These are phyloP conservation scores for Xiphydria camelus DNA, from an alignment of 2,888 invertebrate species.

Conservation along the genomic window DNA sequence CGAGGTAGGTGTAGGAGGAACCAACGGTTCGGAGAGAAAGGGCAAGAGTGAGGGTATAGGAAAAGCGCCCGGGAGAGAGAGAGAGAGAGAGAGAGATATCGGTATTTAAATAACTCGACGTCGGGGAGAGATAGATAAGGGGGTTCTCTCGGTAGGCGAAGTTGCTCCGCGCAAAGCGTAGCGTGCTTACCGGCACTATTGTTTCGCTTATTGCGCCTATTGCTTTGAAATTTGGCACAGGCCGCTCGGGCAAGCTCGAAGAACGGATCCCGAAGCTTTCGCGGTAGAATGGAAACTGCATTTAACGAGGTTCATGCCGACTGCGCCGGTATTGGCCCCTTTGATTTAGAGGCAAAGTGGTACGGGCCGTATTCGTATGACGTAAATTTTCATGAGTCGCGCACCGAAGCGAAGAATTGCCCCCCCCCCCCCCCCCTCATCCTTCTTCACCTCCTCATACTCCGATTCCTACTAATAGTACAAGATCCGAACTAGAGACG, in stretches of 20 bases:
- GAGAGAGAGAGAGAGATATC: no score
- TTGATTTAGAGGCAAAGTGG: slow-evolving; percentile 32
- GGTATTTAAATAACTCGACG: slow-evolving; percentile 42
- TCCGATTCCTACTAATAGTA: no score
- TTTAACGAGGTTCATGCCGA: slow-evolving; percentile 25
- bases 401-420: not conserved
- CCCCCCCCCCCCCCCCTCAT: not conserved
- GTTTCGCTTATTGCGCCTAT: slow-evolving; percentile 42
- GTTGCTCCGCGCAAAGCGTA: slow-evolving; percentile 32
- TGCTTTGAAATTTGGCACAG: slow-evolving; percentile 36
- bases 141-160: slow-evolving; percentile 27
- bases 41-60: slow-evolving; percentile 4
- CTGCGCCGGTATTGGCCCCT: slow-evolving; percentile 18
- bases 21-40: slow-evolving; percentile 21
- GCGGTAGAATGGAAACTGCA: slow-evolving; percentile 19
- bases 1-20: no score
- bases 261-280: not conserved
- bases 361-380: slow-evolving; percentile 6
- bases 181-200: slow-evolving; percentile 38
- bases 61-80: not conserved
- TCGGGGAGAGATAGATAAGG: slow-evolving; percentile 34
- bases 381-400: slow-evolving; percentile 13
- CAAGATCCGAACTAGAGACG: no score
- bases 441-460: no score
- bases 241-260: not conserved